Conservation (phyloP, 2,113 vertebrate species). For the Chamaea fasciata region DNA sequence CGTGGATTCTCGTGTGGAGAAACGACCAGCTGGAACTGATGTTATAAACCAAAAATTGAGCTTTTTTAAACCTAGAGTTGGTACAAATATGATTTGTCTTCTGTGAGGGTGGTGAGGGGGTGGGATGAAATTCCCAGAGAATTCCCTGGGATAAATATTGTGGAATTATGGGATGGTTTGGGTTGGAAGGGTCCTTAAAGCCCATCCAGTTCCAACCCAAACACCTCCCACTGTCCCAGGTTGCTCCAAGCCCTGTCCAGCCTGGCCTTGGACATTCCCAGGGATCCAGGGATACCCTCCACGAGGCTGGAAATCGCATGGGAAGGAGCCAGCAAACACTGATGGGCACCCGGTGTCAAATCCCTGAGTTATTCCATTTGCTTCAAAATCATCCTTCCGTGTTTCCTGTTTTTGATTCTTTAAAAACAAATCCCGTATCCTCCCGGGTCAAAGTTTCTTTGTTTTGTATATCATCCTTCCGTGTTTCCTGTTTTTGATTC, state of each 20-base stretch:
- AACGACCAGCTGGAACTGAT: accelerated
- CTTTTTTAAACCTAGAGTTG: background rate
- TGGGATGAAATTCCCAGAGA: background rate
- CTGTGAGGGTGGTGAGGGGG: background rate
- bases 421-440: background rate
- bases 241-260: background rate
- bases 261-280: background rate
- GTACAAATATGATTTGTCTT: background rate
- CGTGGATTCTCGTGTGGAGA: background rate
- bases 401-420: background rate
- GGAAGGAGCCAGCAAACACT: background rate
- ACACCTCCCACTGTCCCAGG: background rate
- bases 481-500: background rate
- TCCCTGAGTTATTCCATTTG: accelerated
- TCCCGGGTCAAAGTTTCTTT: background rate
- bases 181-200: background rate
- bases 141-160: background rate
- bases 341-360: background rate
- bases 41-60: accelerated
- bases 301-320: accelerated
- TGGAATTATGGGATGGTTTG: too few species aligned
- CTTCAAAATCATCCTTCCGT: background rate
- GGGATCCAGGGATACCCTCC: background rate
- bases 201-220: background rate
- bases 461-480: background rate